A percentile compares a stretch with the other conserved stretches of the same genome.
Evolutionary conservation across 1,140 invertebrate species (phyloP).

Genomic region (Rhagoletis pomonella): DNA sequence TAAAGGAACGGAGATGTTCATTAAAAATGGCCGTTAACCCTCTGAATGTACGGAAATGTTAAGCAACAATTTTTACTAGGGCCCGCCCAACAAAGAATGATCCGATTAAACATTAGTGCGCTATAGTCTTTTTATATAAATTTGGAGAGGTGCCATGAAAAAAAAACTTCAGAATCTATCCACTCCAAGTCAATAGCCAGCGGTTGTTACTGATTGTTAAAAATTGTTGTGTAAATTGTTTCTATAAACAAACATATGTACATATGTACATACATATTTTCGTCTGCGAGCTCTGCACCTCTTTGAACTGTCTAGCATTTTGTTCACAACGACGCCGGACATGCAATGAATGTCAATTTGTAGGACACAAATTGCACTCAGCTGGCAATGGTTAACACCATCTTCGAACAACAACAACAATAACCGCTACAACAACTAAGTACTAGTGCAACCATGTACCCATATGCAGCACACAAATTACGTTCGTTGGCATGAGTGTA

Average conservation of each 20-base stretch:
- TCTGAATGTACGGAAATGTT: too few relatives aligned
- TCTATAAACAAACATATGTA: not conserved
- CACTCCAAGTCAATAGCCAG: not conserved
- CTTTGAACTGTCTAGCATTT: not conserved
- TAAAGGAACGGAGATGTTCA: too few relatives aligned
- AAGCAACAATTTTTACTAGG: too few relatives aligned
- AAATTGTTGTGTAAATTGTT: not conserved
- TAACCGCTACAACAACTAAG: not conserved
- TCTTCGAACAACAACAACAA: conserved; percentile 3
- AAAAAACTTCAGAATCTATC: too few relatives aligned
- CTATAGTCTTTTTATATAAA: too few relatives aligned
- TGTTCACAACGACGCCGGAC: not conserved
- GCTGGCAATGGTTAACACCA: not conserved
- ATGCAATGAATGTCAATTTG: conserved; percentile 32
- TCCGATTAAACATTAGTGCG: too few relatives aligned
- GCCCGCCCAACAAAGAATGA: too few relatives aligned
- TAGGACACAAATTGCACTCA: not conserved
- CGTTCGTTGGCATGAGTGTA: not conserved
- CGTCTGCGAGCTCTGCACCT: not conserved
- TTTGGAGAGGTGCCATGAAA: too few relatives aligned
- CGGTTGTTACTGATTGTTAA: not conserved
- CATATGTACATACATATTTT: not conserved
- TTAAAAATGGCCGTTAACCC: too few relatives aligned
- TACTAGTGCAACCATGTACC: too few relatives aligned
- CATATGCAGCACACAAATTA: not conserved